Conservation (phyloP, 2,888 invertebrate genomes). For the Acrobasis repandana region DNA sequence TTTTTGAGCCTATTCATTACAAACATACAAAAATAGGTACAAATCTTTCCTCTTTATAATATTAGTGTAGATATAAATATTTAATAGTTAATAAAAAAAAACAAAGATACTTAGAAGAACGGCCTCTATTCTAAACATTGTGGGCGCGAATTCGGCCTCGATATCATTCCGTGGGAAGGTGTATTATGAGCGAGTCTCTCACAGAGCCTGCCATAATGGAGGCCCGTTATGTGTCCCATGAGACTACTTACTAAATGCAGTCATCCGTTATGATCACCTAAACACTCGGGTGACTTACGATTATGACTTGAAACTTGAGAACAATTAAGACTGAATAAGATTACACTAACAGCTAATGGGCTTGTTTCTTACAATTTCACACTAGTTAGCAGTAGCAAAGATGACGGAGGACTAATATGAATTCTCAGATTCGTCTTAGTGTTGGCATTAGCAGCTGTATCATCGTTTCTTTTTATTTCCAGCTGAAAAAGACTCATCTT, state of each 20-base stretch:
- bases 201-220: slow-evolving; percentile 29
- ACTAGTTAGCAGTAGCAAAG: not conserved
- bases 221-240: slow-evolving; percentile 37
- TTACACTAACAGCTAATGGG: not conserved
- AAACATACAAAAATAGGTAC: no score
- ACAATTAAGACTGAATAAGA: slow-evolving; percentile 2
- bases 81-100: slow-evolving; percentile 4
- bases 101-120: slow-evolving; percentile 4
- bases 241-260: slow-evolving; percentile 32
- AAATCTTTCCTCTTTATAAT: no score
- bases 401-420: not conserved
- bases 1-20: no score
- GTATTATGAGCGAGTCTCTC: slow-evolving; percentile 44
- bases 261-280: slow-evolving; percentile 29
- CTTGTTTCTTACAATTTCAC: not conserved
- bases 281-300: slow-evolving; percentile 22
- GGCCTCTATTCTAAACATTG: slow-evolving; percentile 37
- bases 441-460: no score
- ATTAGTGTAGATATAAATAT: no score
- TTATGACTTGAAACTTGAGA: slow-evolving; percentile 22
- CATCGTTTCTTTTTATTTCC: no score
- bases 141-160: slow-evolving; percentile 53
- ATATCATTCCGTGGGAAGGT: slow-evolving; percentile 66
- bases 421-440: not conserved
- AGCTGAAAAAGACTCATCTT: no score